Evolutionary conservation across 92 coral and sea anemone species (phyloP), one percentile per base, ranked within the genome.

Genomic region (Phenganax marumi): DNA sequence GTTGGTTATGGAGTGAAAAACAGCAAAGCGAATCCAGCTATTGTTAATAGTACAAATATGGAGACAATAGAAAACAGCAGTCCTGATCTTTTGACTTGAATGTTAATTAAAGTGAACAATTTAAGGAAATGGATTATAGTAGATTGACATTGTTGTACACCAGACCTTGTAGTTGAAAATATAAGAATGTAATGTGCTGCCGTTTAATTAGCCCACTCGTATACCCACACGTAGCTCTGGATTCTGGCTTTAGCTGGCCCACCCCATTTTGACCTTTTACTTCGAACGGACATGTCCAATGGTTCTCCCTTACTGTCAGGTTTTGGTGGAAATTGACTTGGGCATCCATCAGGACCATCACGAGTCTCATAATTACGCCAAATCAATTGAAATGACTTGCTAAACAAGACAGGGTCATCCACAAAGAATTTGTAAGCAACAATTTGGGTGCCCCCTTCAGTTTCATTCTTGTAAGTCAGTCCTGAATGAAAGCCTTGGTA

Each of bases 341-440:
- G 81, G 19, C 81, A 76, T 13, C 81, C 81, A 55, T 57, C 48
- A 22, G 68, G 47, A 12, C 81, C 81, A 12, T 43, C 68, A 55
- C 10, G 23, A 7, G 3, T 39, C 81, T 86, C 89, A 63, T 25
- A 16, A 64, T 78, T 71, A 23, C 89, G 24, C 89, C 89, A 86
- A 69, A 77, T 70, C 70, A 86, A 54, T 61, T 50, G 75, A 19
- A 86, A 62, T 8, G 89, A 81, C 16, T 86, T 81, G 55, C 80
- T 86, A 54, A 86, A 86, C 62, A 86, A 50, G 48, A 86, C 22
- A 33, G 89, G 89, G 49, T 86, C 89, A 68, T 86, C 83, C 17
- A 80, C 82, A 50, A 86, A 86, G 50, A 86, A 86, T 78, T 86
- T 86, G 62, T 86, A 86, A 0, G 89, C 89, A 33, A 84, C 77